Base-by-base conservation (phyloP, 1,140 invertebrate genomes). In the Mesaphorura yosii region DNA sequence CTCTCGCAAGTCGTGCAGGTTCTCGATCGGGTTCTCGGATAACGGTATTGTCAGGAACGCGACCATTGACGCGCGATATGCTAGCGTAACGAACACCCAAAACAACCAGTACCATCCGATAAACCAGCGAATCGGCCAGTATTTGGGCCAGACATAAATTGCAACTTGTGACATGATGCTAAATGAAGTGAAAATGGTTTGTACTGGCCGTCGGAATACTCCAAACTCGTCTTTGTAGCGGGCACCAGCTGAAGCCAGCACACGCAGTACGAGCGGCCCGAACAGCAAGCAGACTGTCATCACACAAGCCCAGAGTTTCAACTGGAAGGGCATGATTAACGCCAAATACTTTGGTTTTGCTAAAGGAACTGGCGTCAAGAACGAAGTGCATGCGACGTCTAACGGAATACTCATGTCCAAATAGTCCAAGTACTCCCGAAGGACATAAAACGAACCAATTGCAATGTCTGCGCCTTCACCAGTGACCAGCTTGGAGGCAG, bases 31-130 rank as follows among this genome's bases (percentile, higher is more conserved):
- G 5, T 51, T 37, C 26, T 62, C 54, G 34, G 41, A 62, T 0
- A 62, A 25, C 3, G 60, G 60, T 28, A 62, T 62, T 7, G 60
- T 57, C 1, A 62, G 57, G 22, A 59, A 62, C 2, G 60, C 53
- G 0, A 62, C 88, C 76, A 89, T 81, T 55, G 83, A 86, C 1
- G 84, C 84, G 64, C 81, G 68, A 66, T 88, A 89, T 3, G 79
- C 75, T 3, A 84, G 82, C 0, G 81, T 79, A 25, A 87, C 73
- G 4, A 87, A 70, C 48, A 87, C 78, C 62, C 81, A 84, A 63
- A 86, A 89, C 0, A 88, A 65, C 84, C 84, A 88, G 69, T 86
- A 88, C 78, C 83, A 87, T 1, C 84, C 84, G 19, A 84, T 84
- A 12, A 88, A 71, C 15, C 87, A 67, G 29, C 84, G 71, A 34